These are phyloP conservation scores for Gobiocypris rarus DNA, from an alignment of 2,113 vertebrate species.

Conservation along the genomic window DNA sequence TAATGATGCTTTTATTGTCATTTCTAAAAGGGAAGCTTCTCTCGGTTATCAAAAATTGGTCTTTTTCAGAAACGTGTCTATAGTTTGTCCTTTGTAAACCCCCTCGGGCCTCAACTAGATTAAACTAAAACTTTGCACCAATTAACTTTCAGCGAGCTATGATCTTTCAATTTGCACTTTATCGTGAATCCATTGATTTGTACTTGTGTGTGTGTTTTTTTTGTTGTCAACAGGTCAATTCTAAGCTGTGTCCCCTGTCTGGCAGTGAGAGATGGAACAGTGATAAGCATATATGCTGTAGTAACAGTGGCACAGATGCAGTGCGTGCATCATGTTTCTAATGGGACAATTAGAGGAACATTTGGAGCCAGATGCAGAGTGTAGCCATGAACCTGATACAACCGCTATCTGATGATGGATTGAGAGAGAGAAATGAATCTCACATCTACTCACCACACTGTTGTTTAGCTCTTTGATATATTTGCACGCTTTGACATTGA, in stretches of 20 bases:
- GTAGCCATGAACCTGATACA: constrained; percentile 24
- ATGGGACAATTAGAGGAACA: constrained; percentile 51
- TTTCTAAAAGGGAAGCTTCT: constrained; percentile 24
- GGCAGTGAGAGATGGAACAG: constrained; percentile 25
- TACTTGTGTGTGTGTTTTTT: neutral
- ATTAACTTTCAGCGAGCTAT: constrained; percentile 24
- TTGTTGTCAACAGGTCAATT: neutral
- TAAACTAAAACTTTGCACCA: constrained; percentile 24
- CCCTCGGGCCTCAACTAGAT: neutral
- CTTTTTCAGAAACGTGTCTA: constrained; percentile 12
- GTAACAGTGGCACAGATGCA: constrained; percentile 45
- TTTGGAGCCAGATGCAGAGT: constrained; percentile 51
- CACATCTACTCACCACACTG: constrained; percentile 9
- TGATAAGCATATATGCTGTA: constrained; percentile 21
- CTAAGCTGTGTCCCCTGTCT: constrained; percentile 5
- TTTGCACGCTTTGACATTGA: constrained; percentile 9
- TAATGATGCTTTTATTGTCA: constrained; percentile 30
- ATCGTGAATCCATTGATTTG: constrained; percentile 16
- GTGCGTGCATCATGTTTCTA: constrained; percentile 48
- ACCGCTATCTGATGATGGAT: constrained; percentile 21
- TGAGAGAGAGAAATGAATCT: constrained; percentile 12
- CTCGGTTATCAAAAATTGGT: constrained; percentile 14
- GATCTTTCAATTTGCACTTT: constrained; percentile 37
- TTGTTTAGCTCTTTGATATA: constrained; percentile 13
- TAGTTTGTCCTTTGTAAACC: constrained; percentile 28